These are phyloP conservation scores for Podarcis siculus DNA, from an alignment of 2,797 vertebrate species.

Conservation along the genomic window DNA sequence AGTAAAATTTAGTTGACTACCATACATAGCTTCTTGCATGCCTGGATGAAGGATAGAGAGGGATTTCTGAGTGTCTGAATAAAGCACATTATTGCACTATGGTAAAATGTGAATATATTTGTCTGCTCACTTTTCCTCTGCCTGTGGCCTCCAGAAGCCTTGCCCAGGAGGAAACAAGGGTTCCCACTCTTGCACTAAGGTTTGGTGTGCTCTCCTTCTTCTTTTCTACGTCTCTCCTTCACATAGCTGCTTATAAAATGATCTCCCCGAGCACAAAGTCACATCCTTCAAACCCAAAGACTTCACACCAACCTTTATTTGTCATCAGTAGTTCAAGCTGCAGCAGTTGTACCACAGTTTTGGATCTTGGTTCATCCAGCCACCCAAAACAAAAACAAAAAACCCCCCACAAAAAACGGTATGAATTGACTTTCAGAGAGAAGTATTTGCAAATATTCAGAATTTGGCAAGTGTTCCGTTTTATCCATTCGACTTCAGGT, in stretches of 20 bases:
- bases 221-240: neutral
- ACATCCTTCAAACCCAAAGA: neutral
- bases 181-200: too few species aligned
- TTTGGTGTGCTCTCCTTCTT: neutral
- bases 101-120: too few species aligned
- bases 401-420: too few species aligned
- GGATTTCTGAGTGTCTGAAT: too few species aligned
- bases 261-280: neutral
- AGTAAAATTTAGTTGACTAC: too few species aligned
- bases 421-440: neutral
- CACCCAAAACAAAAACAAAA: too few species aligned
- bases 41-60: too few species aligned
- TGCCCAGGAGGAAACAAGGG: too few species aligned
- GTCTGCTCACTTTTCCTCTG: too few species aligned
- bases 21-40: too few species aligned
- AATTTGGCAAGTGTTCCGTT: neutral
- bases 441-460: neutral
- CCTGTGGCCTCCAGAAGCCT: too few species aligned
- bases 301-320: neutral
- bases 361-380: neutral
- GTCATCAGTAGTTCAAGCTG: neutral
- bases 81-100: too few species aligned
- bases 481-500: neutral
- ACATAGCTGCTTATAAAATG: neutral
- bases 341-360: neutral